These are phyloP conservation scores for Folsomia candida DNA, from an alignment of 2,888 invertebrate genomes.

Conservation along the genomic window DNA sequence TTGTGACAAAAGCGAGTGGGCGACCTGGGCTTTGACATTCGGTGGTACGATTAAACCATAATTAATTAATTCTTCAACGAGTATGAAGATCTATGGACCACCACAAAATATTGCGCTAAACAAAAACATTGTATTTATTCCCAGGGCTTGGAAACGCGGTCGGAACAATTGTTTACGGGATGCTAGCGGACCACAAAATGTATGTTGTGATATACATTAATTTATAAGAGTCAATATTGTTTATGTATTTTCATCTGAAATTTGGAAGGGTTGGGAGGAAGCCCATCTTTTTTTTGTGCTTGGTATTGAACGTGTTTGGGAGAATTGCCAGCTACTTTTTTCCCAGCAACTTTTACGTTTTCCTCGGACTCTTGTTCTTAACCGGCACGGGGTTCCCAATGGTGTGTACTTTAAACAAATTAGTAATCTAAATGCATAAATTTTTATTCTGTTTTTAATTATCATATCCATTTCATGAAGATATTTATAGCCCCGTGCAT, in stretches of 20 bases:
- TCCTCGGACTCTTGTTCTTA: constrained; percentile 32
- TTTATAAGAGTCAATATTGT: not conserved
- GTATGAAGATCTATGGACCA: not conserved
- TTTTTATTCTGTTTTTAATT: too few species aligned
- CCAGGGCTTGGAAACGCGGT: constrained; percentile 58
- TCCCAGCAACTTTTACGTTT: constrained; percentile 30
- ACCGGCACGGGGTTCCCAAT: constrained; percentile 37
- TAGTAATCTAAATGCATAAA: too few species aligned
- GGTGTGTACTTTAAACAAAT: too few species aligned
- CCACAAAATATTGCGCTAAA: not conserved
- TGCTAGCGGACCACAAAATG: constrained; percentile 61
- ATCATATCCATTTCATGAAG: too few species aligned
- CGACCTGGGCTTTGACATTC: constrained; percentile 38
- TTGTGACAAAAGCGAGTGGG: constrained; percentile 55
- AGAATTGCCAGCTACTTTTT: constrained; percentile 33
- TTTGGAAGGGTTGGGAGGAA: constrained; percentile 60
- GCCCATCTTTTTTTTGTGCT: constrained; percentile 57
- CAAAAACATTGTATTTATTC: not conserved
- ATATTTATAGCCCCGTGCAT: constrained; percentile 40
- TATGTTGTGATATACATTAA: not conserved
- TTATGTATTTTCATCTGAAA: constrained; percentile 28
- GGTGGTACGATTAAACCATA: constrained; percentile 27
- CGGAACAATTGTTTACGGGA: constrained; percentile 61
- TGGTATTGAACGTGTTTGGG: constrained; percentile 52
- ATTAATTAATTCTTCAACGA: not conserved